Evolutionary conservation across 2,888 invertebrate genomes (phyloP).

Genomic region (Fabriciana adippe): DNA sequence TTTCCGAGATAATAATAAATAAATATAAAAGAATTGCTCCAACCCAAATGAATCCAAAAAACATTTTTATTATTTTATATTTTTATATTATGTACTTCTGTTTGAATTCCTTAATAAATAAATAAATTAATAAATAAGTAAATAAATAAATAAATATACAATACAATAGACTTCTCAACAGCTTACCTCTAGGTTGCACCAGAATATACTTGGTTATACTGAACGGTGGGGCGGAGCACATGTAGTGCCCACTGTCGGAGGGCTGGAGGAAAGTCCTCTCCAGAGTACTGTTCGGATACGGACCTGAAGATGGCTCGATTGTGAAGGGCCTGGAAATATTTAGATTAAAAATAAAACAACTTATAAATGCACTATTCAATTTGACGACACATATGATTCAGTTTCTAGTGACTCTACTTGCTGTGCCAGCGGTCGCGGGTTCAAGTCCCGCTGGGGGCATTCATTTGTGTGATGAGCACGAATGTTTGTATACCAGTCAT

Average conservation of each 20-base stretch:
- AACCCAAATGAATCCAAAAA: no score
- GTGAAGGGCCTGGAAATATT: constrained; percentile 49
- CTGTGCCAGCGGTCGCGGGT: no score
- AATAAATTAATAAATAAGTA: not conserved
- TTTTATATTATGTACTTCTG: no score
- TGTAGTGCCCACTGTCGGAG: constrained; percentile 66
- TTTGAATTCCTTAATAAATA: not conserved
- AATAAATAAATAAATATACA: not conserved
- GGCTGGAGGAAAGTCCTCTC: constrained; percentile 48
- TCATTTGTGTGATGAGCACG: no score
- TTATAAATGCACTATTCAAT: not conserved
- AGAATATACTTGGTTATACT: constrained; percentile 69
- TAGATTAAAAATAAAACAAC: not conserved
- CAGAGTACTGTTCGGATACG: constrained; percentile 50
- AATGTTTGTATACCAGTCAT: no score
- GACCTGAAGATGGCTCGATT: constrained; percentile 44
- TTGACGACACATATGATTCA: no score
- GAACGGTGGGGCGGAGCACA: constrained; percentile 71
- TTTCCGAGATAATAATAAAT: no score
- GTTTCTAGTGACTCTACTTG: no score
- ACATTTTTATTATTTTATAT: no score
- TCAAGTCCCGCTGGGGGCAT: no score
- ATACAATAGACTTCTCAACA: not conserved
- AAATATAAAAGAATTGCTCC: no score
- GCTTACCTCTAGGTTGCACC: constrained; percentile 61